Percentiles rank a stretch among this genome's conserved stretches.
phyloP scores from a whole-genome alignment of 1,140 invertebrate genomes.

The Oscheius sp. region DNA sequence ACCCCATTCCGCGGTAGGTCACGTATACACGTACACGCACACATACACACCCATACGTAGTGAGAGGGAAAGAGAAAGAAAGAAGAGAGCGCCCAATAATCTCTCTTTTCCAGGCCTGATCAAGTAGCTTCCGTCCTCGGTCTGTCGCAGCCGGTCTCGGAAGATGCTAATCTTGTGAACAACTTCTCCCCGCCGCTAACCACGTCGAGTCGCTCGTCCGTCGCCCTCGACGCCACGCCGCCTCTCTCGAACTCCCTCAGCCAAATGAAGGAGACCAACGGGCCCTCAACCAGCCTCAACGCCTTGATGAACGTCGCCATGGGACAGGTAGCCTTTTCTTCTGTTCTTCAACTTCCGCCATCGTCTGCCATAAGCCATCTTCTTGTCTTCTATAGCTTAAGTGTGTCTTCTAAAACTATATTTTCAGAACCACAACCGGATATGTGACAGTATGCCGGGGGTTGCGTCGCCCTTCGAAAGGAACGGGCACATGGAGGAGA shows the following conservation, averaged over 20 bases:
- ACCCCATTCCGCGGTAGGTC: constrained; percentile 2
- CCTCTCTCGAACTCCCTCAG: neutral
- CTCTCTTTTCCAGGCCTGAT: constrained; percentile 3
- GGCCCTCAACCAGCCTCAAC: neutral
- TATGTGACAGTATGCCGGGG: neutral
- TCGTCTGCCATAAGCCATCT: neutral
- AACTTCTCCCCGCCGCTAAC: constrained; percentile 35
- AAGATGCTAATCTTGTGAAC: neutral
- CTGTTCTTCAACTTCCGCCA: neutral
- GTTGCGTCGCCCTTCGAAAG: neutral
- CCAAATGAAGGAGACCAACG: neutral
- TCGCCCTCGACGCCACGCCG: constrained; percentile 19
- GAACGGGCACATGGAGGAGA: constrained; percentile 7
- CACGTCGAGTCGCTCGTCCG: constrained; percentile 21
- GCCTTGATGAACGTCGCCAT: neutral
- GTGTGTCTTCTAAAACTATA: neutral
- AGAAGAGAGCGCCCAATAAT: no score
- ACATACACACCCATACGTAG: neutral
- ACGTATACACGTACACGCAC: neutral
- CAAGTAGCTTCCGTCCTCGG: constrained; percentile 12
- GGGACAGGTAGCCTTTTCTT: neutral
- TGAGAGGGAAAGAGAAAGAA: no score
- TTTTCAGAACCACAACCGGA: constrained; percentile 26
- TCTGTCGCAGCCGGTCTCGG: neutral
- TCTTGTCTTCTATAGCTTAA: neutral